Evolutionary conservation across 2,888 invertebrate genomes (phyloP).

Genomic region (Apodemia zela): DNA sequence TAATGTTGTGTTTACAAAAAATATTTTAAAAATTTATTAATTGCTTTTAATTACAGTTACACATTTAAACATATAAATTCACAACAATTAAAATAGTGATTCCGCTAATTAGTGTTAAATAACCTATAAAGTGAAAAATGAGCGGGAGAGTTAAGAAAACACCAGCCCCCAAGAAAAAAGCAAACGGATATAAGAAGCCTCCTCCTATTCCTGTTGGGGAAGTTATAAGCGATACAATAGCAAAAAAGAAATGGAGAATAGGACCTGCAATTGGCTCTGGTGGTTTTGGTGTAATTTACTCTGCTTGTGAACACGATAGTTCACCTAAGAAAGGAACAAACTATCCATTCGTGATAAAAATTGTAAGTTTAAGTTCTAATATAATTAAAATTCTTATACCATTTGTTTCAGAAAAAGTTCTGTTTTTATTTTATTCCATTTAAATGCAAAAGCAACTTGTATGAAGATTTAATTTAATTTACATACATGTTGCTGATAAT

Average conservation of each 20-base stretch:
- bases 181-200: slow-evolving; percentile 81
- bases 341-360: slow-evolving; percentile 88
- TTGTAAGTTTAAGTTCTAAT: slow-evolving; percentile 78
- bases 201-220: slow-evolving; percentile 88
- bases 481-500: too few relatives aligned
- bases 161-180: slow-evolving; percentile 61
- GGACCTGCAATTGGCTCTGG: slow-evolving; percentile 94
- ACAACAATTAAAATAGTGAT: too few relatives aligned
- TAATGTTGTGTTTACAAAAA: too few relatives aligned
- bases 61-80: too few relatives aligned
- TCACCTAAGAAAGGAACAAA: slow-evolving; percentile 68
- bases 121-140: slow-evolving; percentile 40
- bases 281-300: slow-evolving; percentile 96
- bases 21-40: too few relatives aligned
- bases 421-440: too few relatives aligned
- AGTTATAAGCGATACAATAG: slow-evolving; percentile 85
- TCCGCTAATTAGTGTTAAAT: slow-evolving; percentile 5
- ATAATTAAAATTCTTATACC: too few relatives aligned
- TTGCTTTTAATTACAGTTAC: too few relatives aligned
- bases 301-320: slow-evolving; percentile 83
- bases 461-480: too few relatives aligned
- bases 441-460: too few relatives aligned
- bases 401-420: too few relatives aligned
- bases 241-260: slow-evolving; percentile 91
- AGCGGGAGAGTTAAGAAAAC: slow-evolving; percentile 59